phyloP scores from a whole-genome alignment of 2,113 vertebrate genomes.

The Syrmaticus mikado region DNA sequence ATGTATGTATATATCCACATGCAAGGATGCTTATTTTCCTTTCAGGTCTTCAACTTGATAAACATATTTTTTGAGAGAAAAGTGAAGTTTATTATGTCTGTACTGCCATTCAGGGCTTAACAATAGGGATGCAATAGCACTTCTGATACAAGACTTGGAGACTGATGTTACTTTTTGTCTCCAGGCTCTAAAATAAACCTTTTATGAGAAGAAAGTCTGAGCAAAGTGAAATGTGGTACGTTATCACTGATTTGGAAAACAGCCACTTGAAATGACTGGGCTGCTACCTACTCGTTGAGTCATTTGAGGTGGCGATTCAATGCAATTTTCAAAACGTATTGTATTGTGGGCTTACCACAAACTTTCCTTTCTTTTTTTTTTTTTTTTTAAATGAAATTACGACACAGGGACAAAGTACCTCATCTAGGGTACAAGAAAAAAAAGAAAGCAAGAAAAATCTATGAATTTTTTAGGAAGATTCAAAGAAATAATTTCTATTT shows the following conservation, averaged over 20 bases:
- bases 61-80: not conserved
- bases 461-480: not conserved
- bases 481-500: not conserved
- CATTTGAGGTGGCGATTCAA: conserved; percentile 52
- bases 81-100: not conserved
- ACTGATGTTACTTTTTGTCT: not conserved
- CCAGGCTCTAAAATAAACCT: not conserved
- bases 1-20: not conserved
- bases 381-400: not conserved
- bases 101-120: not conserved
- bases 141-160: not conserved
- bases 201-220: conserved; percentile 18
- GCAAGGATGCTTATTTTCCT: not conserved
- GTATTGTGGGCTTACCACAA: not conserved
- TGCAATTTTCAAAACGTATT: conserved; percentile 35
- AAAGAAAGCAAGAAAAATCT: not conserved
- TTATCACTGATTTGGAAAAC: conserved; percentile 31
- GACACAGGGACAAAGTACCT: not conserved
- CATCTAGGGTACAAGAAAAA: not conserved
- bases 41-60: not conserved
- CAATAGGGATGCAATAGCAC: not conserved
- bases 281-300: conserved; percentile 55
- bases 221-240: not conserved
- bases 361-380: not conserved
- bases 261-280: conserved; percentile 29